Evolutionary conservation across 30 jellyfish, hydroid and myxozoan genomes (phyloP).

Genomic region (Hydractinia symbiolongicarpus): DNA sequence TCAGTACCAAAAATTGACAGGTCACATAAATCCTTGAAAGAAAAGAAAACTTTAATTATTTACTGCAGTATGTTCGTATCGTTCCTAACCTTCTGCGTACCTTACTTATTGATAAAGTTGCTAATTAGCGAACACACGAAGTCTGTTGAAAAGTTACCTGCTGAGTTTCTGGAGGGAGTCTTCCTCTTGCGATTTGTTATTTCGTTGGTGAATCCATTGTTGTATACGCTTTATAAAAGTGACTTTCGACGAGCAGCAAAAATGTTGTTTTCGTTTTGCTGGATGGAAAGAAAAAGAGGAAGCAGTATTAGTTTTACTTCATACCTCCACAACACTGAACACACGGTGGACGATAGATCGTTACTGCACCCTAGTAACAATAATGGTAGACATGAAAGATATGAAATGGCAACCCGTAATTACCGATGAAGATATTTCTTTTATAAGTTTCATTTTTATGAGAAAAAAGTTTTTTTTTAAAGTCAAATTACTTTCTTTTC

Average conservation of each 20-base stretch:
- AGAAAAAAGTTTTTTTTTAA: no score
- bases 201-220: constrained; percentile 11
- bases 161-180: constrained; percentile 14
- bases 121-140: not conserved
- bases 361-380: no score
- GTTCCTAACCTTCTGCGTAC: constrained; percentile 31
- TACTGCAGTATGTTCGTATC: constrained; percentile 30
- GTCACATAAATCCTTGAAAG: constrained; percentile 7
- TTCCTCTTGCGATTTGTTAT: constrained; percentile 12
- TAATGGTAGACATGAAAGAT: no score
- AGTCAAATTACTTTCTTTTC: no score
- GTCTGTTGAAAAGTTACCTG: constrained; percentile 6
- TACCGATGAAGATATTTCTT: no score
- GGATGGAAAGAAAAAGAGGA: not conserved
- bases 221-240: constrained; percentile 17
- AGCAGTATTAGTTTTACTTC: not conserved
- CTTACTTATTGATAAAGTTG: constrained; percentile 27
- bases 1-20: not conserved
- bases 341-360: no score
- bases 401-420: no score
- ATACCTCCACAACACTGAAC: no score
- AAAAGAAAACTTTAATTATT: constrained; percentile 13
- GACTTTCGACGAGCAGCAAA: constrained; percentile 19
- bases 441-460: no score
- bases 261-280: not conserved